Conservation (phyloP, 2,113 vertebrate species). For the Anolis sagrei region DNA sequence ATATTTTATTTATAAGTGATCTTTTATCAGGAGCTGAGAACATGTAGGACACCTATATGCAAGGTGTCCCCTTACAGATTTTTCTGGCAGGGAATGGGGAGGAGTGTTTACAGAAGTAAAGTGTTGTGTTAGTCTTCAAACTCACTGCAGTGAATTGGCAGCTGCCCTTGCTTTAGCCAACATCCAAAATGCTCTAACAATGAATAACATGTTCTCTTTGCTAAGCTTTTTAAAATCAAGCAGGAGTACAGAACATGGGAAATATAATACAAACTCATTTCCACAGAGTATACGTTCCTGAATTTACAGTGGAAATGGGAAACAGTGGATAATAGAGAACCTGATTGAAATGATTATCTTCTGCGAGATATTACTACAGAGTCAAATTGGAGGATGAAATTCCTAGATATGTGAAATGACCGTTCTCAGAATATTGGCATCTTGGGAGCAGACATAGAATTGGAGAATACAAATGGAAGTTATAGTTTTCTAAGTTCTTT, state of each 20-base stretch:
- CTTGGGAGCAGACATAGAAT: neutral
- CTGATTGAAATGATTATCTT: too few relatives aligned
- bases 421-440: constrained; percentile 5
- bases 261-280: neutral
- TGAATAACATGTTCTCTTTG: constrained; percentile 15
- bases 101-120: neutral
- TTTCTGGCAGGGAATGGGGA: neutral
- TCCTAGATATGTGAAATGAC: too few relatives aligned
- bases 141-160: constrained; percentile 10
- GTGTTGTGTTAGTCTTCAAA: neutral
- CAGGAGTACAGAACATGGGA: constrained; percentile 23
- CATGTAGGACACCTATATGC: neutral
- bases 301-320: too few relatives aligned
- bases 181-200: neutral
- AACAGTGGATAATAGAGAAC: too few relatives aligned
- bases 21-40: neutral
- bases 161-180: constrained; percentile 11
- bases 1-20: constrained; percentile 2
- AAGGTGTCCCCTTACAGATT: neutral
- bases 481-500: too few relatives aligned
- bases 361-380: too few relatives aligned
- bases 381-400: too few relatives aligned
- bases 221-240: constrained; percentile 25
- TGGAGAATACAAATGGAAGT: too few relatives aligned
- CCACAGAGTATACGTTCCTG: too few relatives aligned